Evolutionary conservation across 1,140 invertebrate genomes (phyloP), one percentile per base, ranked within the genome.

Genomic region (Musca vetustissima): DNA sequence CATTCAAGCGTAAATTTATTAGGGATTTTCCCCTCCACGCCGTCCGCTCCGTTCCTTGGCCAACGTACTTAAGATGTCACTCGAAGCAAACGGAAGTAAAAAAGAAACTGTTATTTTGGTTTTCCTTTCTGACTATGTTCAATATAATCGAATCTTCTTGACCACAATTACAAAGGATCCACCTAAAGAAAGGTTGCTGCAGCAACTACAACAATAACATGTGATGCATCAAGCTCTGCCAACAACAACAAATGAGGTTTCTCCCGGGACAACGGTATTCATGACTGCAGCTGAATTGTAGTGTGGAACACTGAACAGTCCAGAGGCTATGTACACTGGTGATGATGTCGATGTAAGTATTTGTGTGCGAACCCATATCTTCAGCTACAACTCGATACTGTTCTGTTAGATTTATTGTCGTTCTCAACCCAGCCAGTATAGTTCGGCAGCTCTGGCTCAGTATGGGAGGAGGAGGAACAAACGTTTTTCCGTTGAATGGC

Each of bases 401-500:
- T 11, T 43, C 36, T 43, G 36, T 43, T 43, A 43, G 36, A 43
- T 43, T 43, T 43, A 43, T 43, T 43, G 36, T 43, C 11, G 36
- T 43, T 43, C 36, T 1, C 36, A 2, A 13, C 6, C 11, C 13
- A 43, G 6, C 48, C 21, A 24, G 28, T 61, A 48, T 28, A n/a
- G n/a, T n/a, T n/a, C 32, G 22, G 28, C 3, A 4, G 28, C 28
- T 8, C 28, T n/a, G n/a, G n/a, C 28, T 28, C 28, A 28, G 28
- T 8, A 28, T 3, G 28, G 21, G 61, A 64, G 47, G 14, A 25
- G 17, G 24, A 25, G 9, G 19, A 65, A 17, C 15, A 66, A 15
- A 43, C 36, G 36, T 43, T 66, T 69, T 66, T 25, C 25, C 66
- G 28, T 74, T 80, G 73, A 21, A 36, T 61, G 57, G 57, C 57